Conservation (phyloP, 1,140 invertebrate genomes). For the Hermetia illucens region DNA sequence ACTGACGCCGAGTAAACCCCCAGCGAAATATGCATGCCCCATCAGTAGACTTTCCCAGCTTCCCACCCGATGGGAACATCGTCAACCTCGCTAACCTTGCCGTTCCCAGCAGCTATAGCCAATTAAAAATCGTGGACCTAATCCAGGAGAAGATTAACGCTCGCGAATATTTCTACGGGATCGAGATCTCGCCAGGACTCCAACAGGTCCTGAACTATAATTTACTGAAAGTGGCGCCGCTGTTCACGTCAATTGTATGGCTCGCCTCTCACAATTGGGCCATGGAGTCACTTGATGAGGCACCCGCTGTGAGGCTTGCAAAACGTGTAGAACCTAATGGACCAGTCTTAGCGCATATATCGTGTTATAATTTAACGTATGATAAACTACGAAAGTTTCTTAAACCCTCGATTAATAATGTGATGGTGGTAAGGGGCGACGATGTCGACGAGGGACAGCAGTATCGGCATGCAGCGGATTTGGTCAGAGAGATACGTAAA, state of each 20-base stretch:
- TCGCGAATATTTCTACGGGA: neutral
- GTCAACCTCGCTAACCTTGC: too few species aligned
- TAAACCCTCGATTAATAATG: neutral
- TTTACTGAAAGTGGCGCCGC: neutral
- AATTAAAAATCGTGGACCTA: neutral
- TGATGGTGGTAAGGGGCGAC: neutral
- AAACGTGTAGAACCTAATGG: neutral
- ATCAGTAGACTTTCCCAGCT: too few species aligned
- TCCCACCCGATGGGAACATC: too few species aligned
- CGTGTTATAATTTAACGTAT: neutral
- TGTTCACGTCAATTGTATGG: neutral
- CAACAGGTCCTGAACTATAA: neutral
- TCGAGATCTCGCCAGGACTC: neutral
- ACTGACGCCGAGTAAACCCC: too few species aligned
- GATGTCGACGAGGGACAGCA: neutral
- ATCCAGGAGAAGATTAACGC: neutral
- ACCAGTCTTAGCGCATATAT: neutral
- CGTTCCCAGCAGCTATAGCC: too few species aligned
- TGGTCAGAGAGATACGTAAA: neutral
- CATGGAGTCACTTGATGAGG: neutral
- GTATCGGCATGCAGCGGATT: neutral
- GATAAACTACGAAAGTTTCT: neutral
- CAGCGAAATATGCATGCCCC: too few species aligned
- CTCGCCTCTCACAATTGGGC: neutral
- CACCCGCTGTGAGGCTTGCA: neutral